Base-by-base conservation (phyloP, 2,797 vertebrate species). In the Serranus cabrilla region DNA sequence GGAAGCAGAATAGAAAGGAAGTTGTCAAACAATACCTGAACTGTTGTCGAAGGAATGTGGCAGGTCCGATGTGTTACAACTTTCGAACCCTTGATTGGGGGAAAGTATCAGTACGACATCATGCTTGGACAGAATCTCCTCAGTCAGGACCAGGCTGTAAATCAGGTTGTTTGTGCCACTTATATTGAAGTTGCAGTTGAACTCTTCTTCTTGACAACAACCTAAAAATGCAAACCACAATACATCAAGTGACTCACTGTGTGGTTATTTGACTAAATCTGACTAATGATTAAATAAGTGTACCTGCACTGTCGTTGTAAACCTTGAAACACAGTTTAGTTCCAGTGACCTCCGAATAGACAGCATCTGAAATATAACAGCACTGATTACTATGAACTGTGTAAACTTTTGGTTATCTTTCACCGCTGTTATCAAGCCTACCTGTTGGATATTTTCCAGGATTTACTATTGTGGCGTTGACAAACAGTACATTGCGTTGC, bases 1-100 rank as follows among this genome's bases (percentile, higher is more conserved):
- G 43, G 23, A 52, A 52, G 13, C 45, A 6, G 47, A 2, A 43
- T 18, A 16, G 8, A 1, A 39, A 63, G 10, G 2, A 25, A 12
- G 3, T 16, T 45, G 1, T 21, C 18, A 21, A 31, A 7, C 2
- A 34, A 16, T 84, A 74, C 76, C 72, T 80, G 2, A 6, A 11
- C 0, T 4, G 0, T 2, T 1, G 0, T 0, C 54, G 43, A 23
- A 25, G 9, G n/a, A n/a, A n/a, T n/a, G n/a, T n/a, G n/a, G n/a
- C n/a, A 46, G 0, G 2, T 0, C 0, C 0, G 47, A 73, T 37
- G 49, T 49, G 2, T 52, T 2, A 52, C 65, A 83, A n/a, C n/a
- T n/a, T 0, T 0, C 0, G 13, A 0, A 17, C 0, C 0, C 0
- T 0, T 0, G 0, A 1, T 12, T 0, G 17, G 46, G 23, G 1